Conservation (phyloP, 2,113 vertebrate genomes). For the Gobio gobio region DNA sequence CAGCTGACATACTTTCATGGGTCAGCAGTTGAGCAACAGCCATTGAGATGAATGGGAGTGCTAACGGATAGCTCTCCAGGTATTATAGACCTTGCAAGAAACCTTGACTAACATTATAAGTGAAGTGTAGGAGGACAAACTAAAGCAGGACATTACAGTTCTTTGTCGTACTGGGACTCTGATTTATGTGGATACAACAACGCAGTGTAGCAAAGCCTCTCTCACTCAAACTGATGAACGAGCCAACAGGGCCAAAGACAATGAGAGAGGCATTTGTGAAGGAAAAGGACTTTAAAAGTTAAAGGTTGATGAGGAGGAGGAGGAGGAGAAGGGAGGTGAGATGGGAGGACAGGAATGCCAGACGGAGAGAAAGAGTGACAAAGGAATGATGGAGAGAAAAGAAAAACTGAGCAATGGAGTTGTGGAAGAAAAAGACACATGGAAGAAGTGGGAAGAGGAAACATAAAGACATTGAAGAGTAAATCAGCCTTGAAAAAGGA, state of each 20-base stretch:
- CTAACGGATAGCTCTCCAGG: neutral
- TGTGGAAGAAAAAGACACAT: slow-evolving; percentile 53
- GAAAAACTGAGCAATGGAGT: slow-evolving; percentile 65
- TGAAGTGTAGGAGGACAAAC: slow-evolving; percentile 44
- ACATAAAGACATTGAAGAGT: slow-evolving; percentile 57
- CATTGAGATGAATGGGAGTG: slow-evolving; percentile 9
- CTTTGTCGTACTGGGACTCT: slow-evolving; percentile 60
- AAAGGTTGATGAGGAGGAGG: neutral
- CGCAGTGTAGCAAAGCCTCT: slow-evolving; percentile 47
- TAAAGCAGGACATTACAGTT: slow-evolving; percentile 61
- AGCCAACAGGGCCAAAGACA: slow-evolving; percentile 54
- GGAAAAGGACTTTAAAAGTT: slow-evolving; percentile 29
- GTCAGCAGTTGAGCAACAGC: slow-evolving; percentile 52
- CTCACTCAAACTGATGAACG: slow-evolving; percentile 56
- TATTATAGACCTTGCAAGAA: slow-evolving; percentile 43
- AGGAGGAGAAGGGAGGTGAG: slow-evolving; percentile 57
- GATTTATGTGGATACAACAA: slow-evolving; percentile 67
- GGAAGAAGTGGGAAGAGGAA: slow-evolving; percentile 54
- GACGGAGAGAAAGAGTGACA: slow-evolving; percentile 49
- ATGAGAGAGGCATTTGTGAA: slow-evolving; percentile 57
- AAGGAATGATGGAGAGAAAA: slow-evolving; percentile 61
- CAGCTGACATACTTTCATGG: neutral
- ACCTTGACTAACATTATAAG: slow-evolving; percentile 52
- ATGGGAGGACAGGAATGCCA: slow-evolving; percentile 66
- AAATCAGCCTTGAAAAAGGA: slow-evolving; percentile 69